Evolutionary conservation across 1,140 invertebrate species (phyloP), one percentile per base, ranked within the genome.

Genomic region (Bombus huntii): DNA sequence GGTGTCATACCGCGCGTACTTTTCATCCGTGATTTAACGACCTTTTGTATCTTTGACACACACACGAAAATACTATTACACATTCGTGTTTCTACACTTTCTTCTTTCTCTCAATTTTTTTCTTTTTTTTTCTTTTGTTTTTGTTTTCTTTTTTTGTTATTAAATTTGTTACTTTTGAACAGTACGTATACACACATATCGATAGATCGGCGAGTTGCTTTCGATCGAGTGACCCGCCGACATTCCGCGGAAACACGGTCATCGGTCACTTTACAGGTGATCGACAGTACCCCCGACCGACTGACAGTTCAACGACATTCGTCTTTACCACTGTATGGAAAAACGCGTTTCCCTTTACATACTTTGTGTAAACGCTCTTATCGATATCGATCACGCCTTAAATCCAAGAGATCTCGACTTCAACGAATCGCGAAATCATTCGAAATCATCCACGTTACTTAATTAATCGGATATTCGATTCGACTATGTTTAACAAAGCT

Each of bases 1-100:
- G 90, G 89, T 88, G 84, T 81, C 90, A 65, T 62, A 72, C 57
- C 59, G 65, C 44, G 62, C 59, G 74, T 79, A 73, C 28, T 87
- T 76, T 76, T 78, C 85, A 65, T 79, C 83, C 57, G 28, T 62
- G 73, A 86, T 72, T 82, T 82, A 76, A 82, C 71, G 25, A 15
- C 22, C 31, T 86, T 76, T 77, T 39, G 47, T 75, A 25, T 28
- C 15, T 9, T n/a, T n/a, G 31, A 31, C 3, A 3, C 34, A 34
- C 5, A 22, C 9, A 10, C 42, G 44, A 2, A n/a, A 25, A 25
- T 34, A 42, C 22, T 1, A 28, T 25, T 13, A 65, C 15, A 10
- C 6, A 3, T 13, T 25, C 22, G 22, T 31, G 22, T 53, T 57
- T 57, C 15, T 53, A 5, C 37, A 34, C 10, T 31, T 62, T 66